phyloP scores from a whole-genome alignment of 2,888 invertebrate genomes.

The Athalia rosae region DNA sequence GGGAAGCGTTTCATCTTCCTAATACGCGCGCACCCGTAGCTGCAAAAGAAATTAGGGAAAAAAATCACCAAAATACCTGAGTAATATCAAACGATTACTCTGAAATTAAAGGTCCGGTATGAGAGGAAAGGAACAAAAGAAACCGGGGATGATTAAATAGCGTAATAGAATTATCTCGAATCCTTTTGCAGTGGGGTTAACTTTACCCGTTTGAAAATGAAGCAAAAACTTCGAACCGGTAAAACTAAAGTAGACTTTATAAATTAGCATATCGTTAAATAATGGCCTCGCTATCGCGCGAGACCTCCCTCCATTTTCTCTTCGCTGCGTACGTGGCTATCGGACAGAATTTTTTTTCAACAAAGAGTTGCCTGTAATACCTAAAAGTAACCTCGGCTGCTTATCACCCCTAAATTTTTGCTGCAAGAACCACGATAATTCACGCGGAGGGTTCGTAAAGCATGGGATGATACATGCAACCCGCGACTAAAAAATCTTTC shows the following conservation, averaged over 20 bases:
- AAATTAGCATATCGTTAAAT: constrained; percentile 13
- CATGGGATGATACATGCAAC: no score
- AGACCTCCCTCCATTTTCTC: background rate
- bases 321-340: background rate
- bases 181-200: background rate
- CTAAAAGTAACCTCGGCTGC: background rate
- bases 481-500: no score
- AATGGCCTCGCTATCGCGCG: background rate
- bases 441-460: no score
- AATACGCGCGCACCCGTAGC: background rate
- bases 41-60: background rate
- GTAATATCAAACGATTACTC: no score
- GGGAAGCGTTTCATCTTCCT: background rate
- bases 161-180: background rate
- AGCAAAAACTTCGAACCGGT: background rate
- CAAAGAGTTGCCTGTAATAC: background rate
- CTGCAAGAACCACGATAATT: no score
- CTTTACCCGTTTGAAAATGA: background rate
- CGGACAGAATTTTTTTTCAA: constrained; percentile 1
- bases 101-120: no score
- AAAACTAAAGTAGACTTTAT: background rate
- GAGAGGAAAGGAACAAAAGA: background rate
- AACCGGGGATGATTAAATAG: background rate
- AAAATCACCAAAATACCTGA: background rate
- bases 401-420: background rate